A percentile compares a stretch with the other conserved stretches of the same genome.
Conservation (phyloP, 2,888 invertebrate species). For the Orchesella flavescens region DNA sequence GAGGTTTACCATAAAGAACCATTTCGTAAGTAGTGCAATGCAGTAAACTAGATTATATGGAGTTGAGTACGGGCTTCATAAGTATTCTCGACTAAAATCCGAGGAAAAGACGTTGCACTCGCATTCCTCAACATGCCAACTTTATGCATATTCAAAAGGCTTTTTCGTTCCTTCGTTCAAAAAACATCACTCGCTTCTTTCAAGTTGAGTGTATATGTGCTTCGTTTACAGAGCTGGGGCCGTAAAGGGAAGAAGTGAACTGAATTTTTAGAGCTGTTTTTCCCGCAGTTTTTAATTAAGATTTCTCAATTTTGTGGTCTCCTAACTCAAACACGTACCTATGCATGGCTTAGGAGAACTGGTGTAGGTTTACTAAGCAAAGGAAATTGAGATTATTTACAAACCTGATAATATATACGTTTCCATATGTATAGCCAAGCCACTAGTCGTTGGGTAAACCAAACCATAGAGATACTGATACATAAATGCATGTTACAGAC, state of each 20-base stretch:
- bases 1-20: constrained; percentile 24
- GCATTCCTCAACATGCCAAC: constrained; percentile 18
- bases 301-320: constrained; percentile 56
- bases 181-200: neutral
- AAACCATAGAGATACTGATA: neutral
- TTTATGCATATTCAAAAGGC: constrained; percentile 35
- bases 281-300: constrained; percentile 55
- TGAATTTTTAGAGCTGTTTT: constrained; percentile 45
- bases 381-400: neutral
- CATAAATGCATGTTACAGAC: constrained; percentile 1
- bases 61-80: neutral
- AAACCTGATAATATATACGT: neutral
- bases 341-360: neutral
- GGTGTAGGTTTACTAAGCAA: neutral
- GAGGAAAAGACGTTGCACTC: too few species aligned
- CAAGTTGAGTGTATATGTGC: neutral
- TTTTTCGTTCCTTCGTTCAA: neutral
- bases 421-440: too few species aligned
- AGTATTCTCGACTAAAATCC: neutral
- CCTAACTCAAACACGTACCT: constrained; percentile 20
- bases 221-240: neutral
- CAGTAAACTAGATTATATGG: neutral
- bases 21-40: neutral
- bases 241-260: constrained; percentile 12
- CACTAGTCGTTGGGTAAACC: neutral